These are phyloP conservation scores for Atlantisia rogersi DNA, from an alignment of 2,113 vertebrate genomes.

Conservation along the genomic window DNA sequence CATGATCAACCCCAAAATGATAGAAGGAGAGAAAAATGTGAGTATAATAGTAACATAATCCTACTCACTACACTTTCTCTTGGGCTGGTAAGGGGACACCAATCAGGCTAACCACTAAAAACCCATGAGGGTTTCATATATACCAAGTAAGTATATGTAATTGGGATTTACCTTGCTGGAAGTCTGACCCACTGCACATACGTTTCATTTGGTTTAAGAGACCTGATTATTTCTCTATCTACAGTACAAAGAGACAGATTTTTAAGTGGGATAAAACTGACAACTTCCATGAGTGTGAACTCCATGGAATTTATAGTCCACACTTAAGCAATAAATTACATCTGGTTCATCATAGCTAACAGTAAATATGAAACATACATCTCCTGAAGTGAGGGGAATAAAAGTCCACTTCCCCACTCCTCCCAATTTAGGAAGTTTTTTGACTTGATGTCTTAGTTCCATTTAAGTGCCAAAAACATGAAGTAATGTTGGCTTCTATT, in stretches of 20 bases:
- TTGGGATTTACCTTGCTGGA: slow-evolving; percentile 33
- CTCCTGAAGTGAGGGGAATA: background rate
- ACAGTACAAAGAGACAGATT: background rate
- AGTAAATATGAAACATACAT: slow-evolving; percentile 39
- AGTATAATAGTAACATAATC: slow-evolving; percentile 12
- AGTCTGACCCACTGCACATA: background rate
- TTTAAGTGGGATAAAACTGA: background rate
- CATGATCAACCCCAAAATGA: background rate
- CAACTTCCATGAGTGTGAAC: background rate
- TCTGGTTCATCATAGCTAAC: slow-evolving; percentile 44
- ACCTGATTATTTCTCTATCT: background rate
- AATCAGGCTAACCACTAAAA: slow-evolving; percentile 29
- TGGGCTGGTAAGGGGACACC: slow-evolving; percentile 32
- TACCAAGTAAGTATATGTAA: background rate
- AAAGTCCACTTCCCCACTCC: slow-evolving; percentile 16
- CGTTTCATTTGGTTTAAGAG: slow-evolving; percentile 8
- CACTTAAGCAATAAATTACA: slow-evolving; percentile 26
- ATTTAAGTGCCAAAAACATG: slow-evolving; percentile 73
- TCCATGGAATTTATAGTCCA: slow-evolving; percentile 21
- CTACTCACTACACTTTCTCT: slow-evolving; percentile 12
- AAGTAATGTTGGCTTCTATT: slow-evolving; percentile 77
- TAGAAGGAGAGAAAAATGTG: slow-evolving; percentile 32
- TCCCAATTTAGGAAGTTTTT: slow-evolving; percentile 66
- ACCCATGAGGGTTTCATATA: background rate
- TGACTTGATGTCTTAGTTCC: slow-evolving; percentile 65